Evolutionary conservation across 2,797 vertebrate species (phyloP).

Genomic region (Picus viridis): DNA sequence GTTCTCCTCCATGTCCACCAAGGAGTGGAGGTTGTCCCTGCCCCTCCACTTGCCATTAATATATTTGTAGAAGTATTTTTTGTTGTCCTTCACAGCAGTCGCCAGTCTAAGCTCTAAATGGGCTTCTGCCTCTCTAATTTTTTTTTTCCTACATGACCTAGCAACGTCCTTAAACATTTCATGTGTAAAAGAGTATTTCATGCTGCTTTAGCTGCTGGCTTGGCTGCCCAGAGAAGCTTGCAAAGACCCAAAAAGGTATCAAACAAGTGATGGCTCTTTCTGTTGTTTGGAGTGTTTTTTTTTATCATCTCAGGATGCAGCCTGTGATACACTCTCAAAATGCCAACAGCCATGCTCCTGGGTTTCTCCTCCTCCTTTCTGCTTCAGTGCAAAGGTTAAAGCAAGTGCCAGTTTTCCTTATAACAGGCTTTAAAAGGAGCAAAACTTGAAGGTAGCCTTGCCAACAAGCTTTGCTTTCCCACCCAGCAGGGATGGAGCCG

Average conservation of each 20-base stretch:
- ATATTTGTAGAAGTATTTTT: no score
- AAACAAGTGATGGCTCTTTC: background rate
- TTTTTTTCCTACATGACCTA: no score
- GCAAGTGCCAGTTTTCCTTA: background rate
- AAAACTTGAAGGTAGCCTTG: conserved; percentile 7
- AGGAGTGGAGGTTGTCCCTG: no score
- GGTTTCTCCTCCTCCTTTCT: conserved; percentile 10
- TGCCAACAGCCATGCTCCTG: background rate
- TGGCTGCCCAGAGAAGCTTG: background rate
- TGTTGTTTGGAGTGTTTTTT: accelerated
- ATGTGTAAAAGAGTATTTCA: no score
- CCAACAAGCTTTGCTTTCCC: conserved; percentile 42
- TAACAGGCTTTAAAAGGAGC: conserved; percentile 31
- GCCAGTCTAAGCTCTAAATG: no score
- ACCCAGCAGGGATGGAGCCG: conserved; percentile 53
- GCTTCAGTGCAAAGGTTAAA: background rate
- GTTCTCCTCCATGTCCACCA: no score
- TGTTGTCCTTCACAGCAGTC: no score
- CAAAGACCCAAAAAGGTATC: background rate
- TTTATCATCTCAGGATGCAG: background rate
- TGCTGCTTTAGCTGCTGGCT: background rate
- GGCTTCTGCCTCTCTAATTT: no score
- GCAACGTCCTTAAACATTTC: no score
- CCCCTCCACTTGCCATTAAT: no score
- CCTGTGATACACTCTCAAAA: background rate